These are phyloP conservation scores for Zaprionus africanus DNA, from an alignment of 1,140 invertebrate genomes.

Conservation along the genomic window DNA sequence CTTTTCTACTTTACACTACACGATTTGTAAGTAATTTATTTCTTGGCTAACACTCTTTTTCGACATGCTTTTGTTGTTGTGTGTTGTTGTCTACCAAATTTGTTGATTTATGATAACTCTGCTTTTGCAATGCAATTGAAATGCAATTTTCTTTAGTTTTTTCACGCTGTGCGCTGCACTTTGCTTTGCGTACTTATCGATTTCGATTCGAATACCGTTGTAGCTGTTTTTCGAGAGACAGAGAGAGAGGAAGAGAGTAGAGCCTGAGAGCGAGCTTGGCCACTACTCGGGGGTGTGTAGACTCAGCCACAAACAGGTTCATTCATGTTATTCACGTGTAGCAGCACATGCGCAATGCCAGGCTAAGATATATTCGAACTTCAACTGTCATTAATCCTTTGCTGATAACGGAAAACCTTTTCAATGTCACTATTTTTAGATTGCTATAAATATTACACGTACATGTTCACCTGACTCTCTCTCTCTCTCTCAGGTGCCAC, in stretches of 20 bases:
- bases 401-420: constrained; percentile 6
- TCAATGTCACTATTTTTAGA: constrained; percentile 1
- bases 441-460: not conserved
- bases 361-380: not conserved
- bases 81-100: constrained; percentile 17
- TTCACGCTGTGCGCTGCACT: constrained; percentile 29
- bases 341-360: constrained; percentile 49
- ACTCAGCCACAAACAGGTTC: constrained; percentile 36
- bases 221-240: constrained; percentile 44
- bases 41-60: constrained; percentile 79
- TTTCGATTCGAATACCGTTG: constrained; percentile 77
- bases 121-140: constrained; percentile 15
- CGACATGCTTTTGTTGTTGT: constrained; percentile 53
- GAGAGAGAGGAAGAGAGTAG: not conserved
- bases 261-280: not conserved
- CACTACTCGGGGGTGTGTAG: constrained; percentile 26
- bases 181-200: constrained; percentile 76
- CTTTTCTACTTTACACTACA: constrained; percentile 37
- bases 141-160: constrained; percentile 36
- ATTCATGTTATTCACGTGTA: constrained; percentile 55
- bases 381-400: constrained; percentile 2
- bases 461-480: not conserved
- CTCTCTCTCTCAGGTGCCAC: not conserved
- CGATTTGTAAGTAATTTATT: constrained; percentile 27
- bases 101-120: constrained; percentile 8